These are phyloP conservation scores for Solenopsis invicta DNA, from an alignment of 1,140 invertebrate species.

Conservation along the genomic window DNA sequence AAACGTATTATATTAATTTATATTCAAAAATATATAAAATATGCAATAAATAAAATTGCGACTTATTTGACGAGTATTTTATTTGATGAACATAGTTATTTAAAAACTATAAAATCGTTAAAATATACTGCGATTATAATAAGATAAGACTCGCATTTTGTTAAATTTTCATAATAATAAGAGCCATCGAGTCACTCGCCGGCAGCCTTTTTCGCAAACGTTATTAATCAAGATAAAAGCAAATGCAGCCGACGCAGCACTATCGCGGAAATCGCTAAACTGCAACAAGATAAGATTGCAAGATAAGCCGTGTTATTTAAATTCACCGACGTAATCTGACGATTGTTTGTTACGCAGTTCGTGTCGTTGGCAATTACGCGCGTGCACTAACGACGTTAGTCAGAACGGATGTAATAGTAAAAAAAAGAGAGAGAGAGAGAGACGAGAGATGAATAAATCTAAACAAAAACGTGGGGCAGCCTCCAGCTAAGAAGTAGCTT, in stretches of 20 bases:
- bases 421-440: neutral
- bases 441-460: neutral
- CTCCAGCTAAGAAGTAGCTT: neutral
- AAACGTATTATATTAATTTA: neutral
- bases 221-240: slow-evolving; percentile 21
- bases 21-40: neutral
- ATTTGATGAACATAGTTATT: neutral
- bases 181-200: no score
- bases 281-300: neutral
- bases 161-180: neutral
- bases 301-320: slow-evolving; percentile 14
- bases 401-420: neutral
- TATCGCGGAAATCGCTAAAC: neutral
- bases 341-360: slow-evolving; percentile 2
- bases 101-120: neutral
- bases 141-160: neutral
- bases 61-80: neutral
- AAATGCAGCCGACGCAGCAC: neutral
- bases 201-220: slow-evolving; percentile 10
- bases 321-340: neutral
- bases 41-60: neutral
- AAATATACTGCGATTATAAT: neutral
- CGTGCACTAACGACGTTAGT: neutral
- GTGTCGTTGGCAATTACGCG: neutral
- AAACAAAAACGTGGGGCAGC: neutral